Conservation (phyloP, 2,797 vertebrate genomes). For the Cryptoblepharus egeriae region DNA sequence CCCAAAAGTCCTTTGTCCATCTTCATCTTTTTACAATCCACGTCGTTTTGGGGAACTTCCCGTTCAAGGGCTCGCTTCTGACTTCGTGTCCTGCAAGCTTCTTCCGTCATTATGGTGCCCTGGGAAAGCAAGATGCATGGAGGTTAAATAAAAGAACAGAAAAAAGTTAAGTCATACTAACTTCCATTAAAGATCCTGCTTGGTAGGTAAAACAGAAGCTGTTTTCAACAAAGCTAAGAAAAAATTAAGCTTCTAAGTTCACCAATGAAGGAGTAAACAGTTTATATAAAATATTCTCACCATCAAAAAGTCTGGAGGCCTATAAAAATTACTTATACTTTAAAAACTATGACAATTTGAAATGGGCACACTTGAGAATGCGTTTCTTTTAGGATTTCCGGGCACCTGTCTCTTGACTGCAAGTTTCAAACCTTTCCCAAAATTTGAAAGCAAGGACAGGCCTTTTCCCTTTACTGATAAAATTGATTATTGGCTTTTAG, state of each 20-base stretch:
- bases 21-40: conserved; percentile 88
- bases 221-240: too few relatives aligned
- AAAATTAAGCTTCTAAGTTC: too few relatives aligned
- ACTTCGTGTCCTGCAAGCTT: conserved; percentile 93
- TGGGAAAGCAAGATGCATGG: not conserved
- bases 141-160: not conserved
- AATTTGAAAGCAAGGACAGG: too few relatives aligned
- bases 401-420: not conserved
- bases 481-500: not conserved
- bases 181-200: too few relatives aligned
- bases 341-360: not conserved
- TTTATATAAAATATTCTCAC: too few relatives aligned
- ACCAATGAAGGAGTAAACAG: too few relatives aligned
- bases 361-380: not conserved
- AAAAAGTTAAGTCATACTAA: not conserved
- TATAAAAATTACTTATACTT: not conserved
- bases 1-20: conserved; percentile 82
- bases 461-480: not conserved
- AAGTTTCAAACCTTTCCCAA: not conserved
- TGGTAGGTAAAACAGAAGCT: too few relatives aligned
- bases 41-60: conserved; percentile 80
- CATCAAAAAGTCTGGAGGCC: conserved; percentile 10
- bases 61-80: conserved; percentile 94
- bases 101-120: conserved; percentile 89
- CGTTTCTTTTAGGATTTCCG: not conserved